A percentile compares a stretch with the other conserved stretches of the same genome.
Evolutionary conservation across 2,888 invertebrate species (phyloP).

Genomic region (Parasteatoda lunata): DNA sequence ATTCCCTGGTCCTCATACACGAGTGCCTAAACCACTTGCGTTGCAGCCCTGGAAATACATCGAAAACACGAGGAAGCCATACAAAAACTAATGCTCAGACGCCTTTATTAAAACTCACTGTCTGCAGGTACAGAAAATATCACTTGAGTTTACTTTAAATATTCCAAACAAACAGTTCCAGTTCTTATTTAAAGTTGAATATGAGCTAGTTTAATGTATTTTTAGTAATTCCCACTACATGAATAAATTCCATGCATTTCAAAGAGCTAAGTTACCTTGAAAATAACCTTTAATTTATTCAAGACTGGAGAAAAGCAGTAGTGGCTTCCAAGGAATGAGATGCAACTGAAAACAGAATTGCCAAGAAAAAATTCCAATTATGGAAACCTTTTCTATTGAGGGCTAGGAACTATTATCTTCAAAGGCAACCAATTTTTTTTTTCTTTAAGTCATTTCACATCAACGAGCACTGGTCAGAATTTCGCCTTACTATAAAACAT

Average conservation of each 20-base stretch:
- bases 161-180: no score
- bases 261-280: no score
- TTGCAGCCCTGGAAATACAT: conserved; percentile 18
- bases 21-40: conserved; percentile 58
- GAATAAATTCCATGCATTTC: no score
- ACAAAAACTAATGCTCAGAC: not conserved
- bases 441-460: conserved; percentile 58
- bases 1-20: conserved; percentile 61
- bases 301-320: not conserved
- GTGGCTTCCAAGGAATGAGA: conserved; percentile 21
- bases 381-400: conserved; percentile 38
- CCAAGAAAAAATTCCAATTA: not conserved
- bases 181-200: no score
- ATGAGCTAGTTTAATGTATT: no score
- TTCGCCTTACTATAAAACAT: conserved; percentile 32
- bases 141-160: no score
- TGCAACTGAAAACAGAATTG: not conserved
- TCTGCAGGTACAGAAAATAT: not conserved
- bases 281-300: not conserved
- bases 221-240: no score
- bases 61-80: conserved; percentile 12
- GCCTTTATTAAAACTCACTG: not conserved
- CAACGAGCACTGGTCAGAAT: conserved; percentile 55
- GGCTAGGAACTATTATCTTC: conserved; percentile 53
- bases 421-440: conserved; percentile 61